These are phyloP conservation scores for Pelobates fuscus DNA, from an alignment of 2,113 vertebrate species.

Conservation along the genomic window DNA sequence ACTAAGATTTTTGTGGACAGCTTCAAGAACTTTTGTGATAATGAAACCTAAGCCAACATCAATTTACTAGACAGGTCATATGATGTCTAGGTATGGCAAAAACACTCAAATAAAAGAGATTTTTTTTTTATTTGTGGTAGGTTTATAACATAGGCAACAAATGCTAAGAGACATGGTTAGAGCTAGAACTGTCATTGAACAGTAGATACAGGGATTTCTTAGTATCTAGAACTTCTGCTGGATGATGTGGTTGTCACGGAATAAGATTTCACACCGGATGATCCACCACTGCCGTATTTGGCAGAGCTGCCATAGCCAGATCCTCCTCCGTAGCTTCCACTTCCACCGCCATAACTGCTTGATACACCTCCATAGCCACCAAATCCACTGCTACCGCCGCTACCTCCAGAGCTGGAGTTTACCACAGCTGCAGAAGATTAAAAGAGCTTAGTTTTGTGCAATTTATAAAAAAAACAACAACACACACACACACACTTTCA, in stretches of 20 bases:
- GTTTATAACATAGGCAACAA: too few relatives aligned
- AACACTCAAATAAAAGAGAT: too few relatives aligned
- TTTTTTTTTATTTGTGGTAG: too few relatives aligned
- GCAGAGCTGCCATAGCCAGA: constrained; percentile 11
- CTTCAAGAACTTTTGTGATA: too few relatives aligned
- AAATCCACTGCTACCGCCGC: constrained; percentile 30
- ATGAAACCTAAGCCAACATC: too few relatives aligned
- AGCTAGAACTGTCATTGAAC: constrained; percentile 10
- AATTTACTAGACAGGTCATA: too few relatives aligned
- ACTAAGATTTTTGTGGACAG: too few relatives aligned
- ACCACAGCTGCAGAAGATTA: constrained; percentile 27
- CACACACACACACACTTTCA: background rate
- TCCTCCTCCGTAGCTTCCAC: background rate
- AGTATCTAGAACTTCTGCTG: constrained; percentile 36
- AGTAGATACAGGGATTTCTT: constrained; percentile 4
- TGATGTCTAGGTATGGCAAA: too few relatives aligned
- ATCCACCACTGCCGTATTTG: constrained; percentile 36
- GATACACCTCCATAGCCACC: background rate
- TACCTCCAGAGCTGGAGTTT: constrained; percentile 12
- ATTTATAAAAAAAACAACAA: background rate
- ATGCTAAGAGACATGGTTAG: constrained; percentile 17
- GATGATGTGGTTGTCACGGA: constrained; percentile 36
- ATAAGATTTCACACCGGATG: constrained; percentile 24
- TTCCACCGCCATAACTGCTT: background rate
- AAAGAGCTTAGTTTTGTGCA: background rate